These are phyloP conservation scores for Athetis lepigone DNA, from an alignment of 2,888 invertebrate species.

Conservation along the genomic window DNA sequence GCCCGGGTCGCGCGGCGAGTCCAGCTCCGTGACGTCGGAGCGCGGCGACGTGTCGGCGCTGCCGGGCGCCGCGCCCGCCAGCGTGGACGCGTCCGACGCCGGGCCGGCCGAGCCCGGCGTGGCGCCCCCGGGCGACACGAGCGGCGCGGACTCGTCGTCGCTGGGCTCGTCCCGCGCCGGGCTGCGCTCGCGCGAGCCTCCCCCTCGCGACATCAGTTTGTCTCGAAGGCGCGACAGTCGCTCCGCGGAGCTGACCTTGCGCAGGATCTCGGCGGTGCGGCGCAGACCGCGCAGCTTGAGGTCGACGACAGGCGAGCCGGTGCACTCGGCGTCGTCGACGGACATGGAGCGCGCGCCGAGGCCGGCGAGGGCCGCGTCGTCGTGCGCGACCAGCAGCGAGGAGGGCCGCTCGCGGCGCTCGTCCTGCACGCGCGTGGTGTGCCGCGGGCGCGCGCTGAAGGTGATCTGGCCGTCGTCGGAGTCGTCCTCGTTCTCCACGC, in stretches of 20 bases:
- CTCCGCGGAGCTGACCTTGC: slow-evolving; percentile 84
- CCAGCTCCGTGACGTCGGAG: slow-evolving; percentile 83
- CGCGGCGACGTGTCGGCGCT: slow-evolving; percentile 82
- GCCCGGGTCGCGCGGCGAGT: slow-evolving; percentile 76
- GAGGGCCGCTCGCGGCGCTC: slow-evolving; percentile 75
- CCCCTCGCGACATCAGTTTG: slow-evolving; percentile 78
- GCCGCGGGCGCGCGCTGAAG: slow-evolving; percentile 79
- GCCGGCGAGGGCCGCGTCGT: slow-evolving; percentile 65
- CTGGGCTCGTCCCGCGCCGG: slow-evolving; percentile 81
- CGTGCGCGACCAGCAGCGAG: slow-evolving; percentile 75
- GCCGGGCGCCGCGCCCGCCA: slow-evolving; percentile 68
- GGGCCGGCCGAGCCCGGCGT: slow-evolving; percentile 53
- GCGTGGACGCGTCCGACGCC: slow-evolving; percentile 64
- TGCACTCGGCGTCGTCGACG: slow-evolving; percentile 81
- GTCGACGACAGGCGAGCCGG: slow-evolving; percentile 75
- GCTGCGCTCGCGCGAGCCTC: slow-evolving; percentile 82
- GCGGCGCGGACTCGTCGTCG: slow-evolving; percentile 93
- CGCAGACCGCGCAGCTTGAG: slow-evolving; percentile 78
- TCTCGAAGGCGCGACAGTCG: slow-evolving; percentile 82
- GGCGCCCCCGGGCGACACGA: slow-evolving; percentile 83
- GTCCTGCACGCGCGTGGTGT: slow-evolving; percentile 64
- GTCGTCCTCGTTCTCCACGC: slow-evolving; percentile 86
- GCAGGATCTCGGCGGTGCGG: slow-evolving; percentile 81
- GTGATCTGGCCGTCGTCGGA: slow-evolving; percentile 86
- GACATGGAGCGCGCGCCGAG: slow-evolving; percentile 79